Base-by-base conservation (phyloP, 2,797 vertebrate genomes). In the Gadopsis marmoratus region DNA sequence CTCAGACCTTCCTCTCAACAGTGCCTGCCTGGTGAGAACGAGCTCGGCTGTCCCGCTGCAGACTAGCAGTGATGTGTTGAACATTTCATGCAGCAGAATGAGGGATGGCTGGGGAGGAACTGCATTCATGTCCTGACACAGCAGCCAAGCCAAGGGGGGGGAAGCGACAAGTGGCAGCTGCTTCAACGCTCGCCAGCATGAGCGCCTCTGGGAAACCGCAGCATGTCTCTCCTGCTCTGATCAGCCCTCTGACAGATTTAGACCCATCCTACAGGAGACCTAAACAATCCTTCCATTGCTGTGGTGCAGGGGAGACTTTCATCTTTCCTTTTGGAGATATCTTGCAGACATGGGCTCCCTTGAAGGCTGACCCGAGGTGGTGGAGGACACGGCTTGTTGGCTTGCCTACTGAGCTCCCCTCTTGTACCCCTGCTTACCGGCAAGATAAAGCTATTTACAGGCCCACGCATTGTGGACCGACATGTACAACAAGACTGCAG, bases 381-480 rank as follows among this genome's bases (percentile, higher is more conserved):
- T 56, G 14, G 50, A 74, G 74, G 50, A 76, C 74, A 66, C 37
- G 73, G 51, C 80, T 78, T 43, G 16, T 7, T 21, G 19, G 2
- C 63, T 63, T 69, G 68, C 82, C 61, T 59, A 63, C 74, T 87
- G 76, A 89, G 84, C 79, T 74, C 48, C 56, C 88, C 82, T 82
- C 91, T 92, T 91, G 90, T 86, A 80, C 82, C 78, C 33, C 62
- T 62, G 56, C 66, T 74, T 45, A 35, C 48, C 55, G 62, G 51
- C 83, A 89, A 82, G 93, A 93, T 86, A 58, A 55, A 82, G 79
- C 69, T 82, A 93, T 93, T 90, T 92, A 92, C 92, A 88, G 75
- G 66, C 55, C 82, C 56, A 50, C 86, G 82, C 81, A 85, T 90
- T 74, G 84, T 72, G 59, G 48, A 78, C 67, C 71, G 74, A 87